Conservation (phyloP, 2,113 vertebrate genomes). For the Aplodontia rufa region DNA sequence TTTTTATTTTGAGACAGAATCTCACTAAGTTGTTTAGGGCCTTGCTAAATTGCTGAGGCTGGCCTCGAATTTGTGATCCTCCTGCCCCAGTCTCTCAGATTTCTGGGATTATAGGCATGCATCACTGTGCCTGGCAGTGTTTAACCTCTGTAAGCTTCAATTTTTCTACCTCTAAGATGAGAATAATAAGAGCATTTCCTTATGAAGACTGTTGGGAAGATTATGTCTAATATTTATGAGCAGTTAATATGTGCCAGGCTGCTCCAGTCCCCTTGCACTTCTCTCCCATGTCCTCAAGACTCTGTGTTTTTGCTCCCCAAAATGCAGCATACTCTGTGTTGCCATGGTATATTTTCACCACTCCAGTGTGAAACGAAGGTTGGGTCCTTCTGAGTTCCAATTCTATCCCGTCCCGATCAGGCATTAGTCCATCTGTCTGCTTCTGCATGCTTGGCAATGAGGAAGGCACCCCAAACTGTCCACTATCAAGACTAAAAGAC, state of each 20-base stretch:
- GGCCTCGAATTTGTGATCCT: too few species aligned
- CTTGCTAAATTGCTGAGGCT: too few species aligned
- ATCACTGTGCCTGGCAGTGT: not conserved
- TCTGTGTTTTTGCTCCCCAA: not conserved
- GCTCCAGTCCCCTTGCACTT: not conserved
- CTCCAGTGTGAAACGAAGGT: not conserved
- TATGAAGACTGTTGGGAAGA: not conserved
- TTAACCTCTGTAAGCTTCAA: not conserved
- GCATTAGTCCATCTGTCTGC: not conserved
- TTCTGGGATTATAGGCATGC: too few species aligned
- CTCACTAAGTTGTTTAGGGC: too few species aligned
- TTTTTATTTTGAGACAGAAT: too few species aligned
- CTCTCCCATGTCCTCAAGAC: not conserved
- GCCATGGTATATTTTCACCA: not conserved
- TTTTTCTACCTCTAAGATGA: constrained; percentile 16
- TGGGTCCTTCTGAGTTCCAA: not conserved
- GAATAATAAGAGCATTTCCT: not conserved
- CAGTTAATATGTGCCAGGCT: not conserved
- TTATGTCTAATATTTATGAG: not conserved
- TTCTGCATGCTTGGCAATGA: not conserved
- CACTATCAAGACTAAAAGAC: not conserved
- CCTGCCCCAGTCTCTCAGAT: too few species aligned
- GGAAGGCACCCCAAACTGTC: not conserved
- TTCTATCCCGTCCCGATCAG: not conserved
- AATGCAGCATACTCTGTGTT: not conserved